phyloP scores from a whole-genome alignment of 2,888 invertebrate species.

The Seira musarum region DNA sequence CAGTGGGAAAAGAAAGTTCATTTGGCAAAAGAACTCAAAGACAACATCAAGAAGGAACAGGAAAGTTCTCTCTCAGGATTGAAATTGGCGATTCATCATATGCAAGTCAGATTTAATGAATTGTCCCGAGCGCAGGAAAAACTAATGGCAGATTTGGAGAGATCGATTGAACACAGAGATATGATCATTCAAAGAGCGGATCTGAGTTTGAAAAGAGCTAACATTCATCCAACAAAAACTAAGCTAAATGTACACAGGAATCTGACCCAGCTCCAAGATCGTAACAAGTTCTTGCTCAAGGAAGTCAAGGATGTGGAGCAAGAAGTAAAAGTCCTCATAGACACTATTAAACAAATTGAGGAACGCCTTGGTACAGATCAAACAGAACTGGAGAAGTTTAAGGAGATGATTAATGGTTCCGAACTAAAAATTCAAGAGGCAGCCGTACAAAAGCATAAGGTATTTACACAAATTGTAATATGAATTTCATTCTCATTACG shows the following conservation, averaged over 20 bases:
- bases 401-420: conserved; percentile 70
- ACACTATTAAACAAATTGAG: conserved; percentile 70
- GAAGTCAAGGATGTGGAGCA: conserved; percentile 68
- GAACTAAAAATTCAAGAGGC: conserved; percentile 72
- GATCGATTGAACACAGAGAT: conserved; percentile 79
- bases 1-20: conserved; percentile 88
- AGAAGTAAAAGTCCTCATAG: conserved; percentile 72
- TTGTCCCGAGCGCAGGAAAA: conserved; percentile 77
- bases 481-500: background rate
- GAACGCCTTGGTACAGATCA: conserved; percentile 70
- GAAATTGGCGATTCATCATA: conserved; percentile 68
- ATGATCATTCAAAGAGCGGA: conserved; percentile 77
- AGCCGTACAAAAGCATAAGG: conserved; percentile 73
- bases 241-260: conserved; percentile 76
- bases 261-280: conserved; percentile 76
- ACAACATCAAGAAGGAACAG: conserved; percentile 78
- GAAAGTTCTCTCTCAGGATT: conserved; percentile 61
- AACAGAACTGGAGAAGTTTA: conserved; percentile 71
- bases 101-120: conserved; percentile 73
- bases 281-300: conserved; percentile 75
- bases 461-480: too few relatives aligned
- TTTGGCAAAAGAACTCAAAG: conserved; percentile 81
- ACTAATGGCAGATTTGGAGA: conserved; percentile 78
- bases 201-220: conserved; percentile 75
- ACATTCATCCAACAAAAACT: conserved; percentile 73